phyloP scores from a whole-genome alignment of 2,888 invertebrate species.

The Agriopis marginaria region DNA sequence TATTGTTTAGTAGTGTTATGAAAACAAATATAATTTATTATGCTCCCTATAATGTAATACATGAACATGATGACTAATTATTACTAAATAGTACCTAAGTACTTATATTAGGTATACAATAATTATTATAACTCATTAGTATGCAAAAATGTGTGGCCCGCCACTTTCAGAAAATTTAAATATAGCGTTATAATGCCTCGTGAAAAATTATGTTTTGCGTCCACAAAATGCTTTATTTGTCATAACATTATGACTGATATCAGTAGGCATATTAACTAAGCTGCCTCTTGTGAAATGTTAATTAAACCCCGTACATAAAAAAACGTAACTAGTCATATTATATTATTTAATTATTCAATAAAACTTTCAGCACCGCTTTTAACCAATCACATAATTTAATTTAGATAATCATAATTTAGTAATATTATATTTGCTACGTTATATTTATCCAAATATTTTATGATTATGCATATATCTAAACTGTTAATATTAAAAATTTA shows the following conservation, averaged over 20 bases:
- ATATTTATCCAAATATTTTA: slow-evolving; percentile 6
- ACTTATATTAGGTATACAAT: background rate
- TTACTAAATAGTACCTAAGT: too few species aligned
- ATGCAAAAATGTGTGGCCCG: slow-evolving; percentile 54
- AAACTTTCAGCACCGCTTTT: slow-evolving; percentile 33
- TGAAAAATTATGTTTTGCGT: background rate
- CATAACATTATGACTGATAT: background rate
- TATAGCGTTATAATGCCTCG: background rate
- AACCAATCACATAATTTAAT: slow-evolving; percentile 23
- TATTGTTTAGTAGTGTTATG: background rate
- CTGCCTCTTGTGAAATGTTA: background rate
- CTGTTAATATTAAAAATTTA: slow-evolving; percentile 15
- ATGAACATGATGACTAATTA: too few species aligned
- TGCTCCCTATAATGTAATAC: background rate
- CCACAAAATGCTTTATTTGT: background rate
- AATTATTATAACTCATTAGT: slow-evolving; percentile 26
- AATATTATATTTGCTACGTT: background rate
- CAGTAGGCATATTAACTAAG: background rate
- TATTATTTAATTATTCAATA: background rate
- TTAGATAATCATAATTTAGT: background rate
- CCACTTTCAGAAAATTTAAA: slow-evolving; percentile 49
- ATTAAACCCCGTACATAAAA: background rate
- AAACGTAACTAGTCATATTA: background rate
- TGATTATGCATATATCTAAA: slow-evolving; percentile 6
- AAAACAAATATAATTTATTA: background rate